phyloP scores from a whole-genome alignment of 1,140 invertebrate genomes.

The Pogonomyrmex californicus region DNA sequence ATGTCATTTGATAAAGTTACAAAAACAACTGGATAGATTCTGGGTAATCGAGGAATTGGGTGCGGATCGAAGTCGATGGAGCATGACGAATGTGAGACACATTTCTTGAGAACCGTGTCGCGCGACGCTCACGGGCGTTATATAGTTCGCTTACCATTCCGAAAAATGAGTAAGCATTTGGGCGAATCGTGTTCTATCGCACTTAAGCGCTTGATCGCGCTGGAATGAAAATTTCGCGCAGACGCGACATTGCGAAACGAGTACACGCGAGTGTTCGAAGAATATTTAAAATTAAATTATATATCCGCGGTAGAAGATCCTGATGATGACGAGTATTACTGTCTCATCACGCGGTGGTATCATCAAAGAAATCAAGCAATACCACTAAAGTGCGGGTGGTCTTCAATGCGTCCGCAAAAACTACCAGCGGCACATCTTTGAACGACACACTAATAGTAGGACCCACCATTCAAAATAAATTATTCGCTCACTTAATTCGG shows the following conservation, averaged over 20 bases:
- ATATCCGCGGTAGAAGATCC: conserved; percentile 19
- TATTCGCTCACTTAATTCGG: too few species aligned
- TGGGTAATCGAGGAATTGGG: background rate
- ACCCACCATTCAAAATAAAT: too few species aligned
- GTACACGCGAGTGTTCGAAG: background rate
- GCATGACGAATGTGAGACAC: background rate
- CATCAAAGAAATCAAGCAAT: too few species aligned
- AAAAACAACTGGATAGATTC: background rate
- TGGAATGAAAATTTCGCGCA: background rate
- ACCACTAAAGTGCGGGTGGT: too few species aligned
- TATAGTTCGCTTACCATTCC: background rate
- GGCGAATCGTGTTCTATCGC: background rate
- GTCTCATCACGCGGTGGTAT: too few species aligned
- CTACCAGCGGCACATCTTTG: too few species aligned
- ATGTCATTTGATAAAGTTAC: background rate
- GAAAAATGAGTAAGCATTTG: background rate
- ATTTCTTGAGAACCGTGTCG: background rate
- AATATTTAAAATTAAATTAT: conserved; percentile 73
- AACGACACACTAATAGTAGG: too few species aligned
- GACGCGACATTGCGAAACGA: background rate
- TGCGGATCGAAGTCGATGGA: background rate
- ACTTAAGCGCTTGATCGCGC: background rate
- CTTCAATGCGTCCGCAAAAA: too few species aligned
- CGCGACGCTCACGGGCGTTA: background rate
- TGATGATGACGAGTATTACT: conserved; percentile 5